These are phyloP conservation scores for Actinemys pallida DNA, from an alignment of 2,113 vertebrate species.

Conservation along the genomic window DNA sequence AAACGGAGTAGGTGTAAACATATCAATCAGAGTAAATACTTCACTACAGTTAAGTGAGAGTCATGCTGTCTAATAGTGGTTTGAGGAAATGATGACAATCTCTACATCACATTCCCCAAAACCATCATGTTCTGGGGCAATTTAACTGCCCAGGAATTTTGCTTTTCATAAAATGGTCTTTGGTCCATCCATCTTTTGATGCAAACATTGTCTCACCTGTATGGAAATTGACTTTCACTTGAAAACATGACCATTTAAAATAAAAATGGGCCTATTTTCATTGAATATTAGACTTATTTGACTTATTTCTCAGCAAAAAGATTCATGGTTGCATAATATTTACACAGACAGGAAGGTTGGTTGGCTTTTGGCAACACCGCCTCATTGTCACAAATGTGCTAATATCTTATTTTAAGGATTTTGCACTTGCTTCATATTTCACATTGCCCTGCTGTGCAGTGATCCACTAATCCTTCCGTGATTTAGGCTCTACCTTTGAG, in stretches of 20 bases:
- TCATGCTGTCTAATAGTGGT: background rate
- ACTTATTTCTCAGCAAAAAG: background rate
- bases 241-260: conserved; percentile 18
- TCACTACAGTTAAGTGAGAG: background rate
- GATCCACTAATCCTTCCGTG: conserved; percentile 61
- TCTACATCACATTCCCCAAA: background rate
- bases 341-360: conserved; percentile 4
- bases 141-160: background rate
- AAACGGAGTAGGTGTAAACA: background rate
- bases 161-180: background rate
- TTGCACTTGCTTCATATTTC: conserved; percentile 49
- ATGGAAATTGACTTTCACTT: background rate
- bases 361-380: background rate
- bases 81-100: background rate
- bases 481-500: conserved; percentile 55
- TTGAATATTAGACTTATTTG: background rate
- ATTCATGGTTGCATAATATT: background rate
- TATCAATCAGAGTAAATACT: background rate
- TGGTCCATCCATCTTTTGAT: background rate
- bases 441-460: conserved; percentile 60
- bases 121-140: background rate
- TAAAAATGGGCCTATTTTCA: background rate
- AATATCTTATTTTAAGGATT: conserved; percentile 39
- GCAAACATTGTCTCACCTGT: background rate
- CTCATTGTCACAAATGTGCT: conserved; percentile 37